Conservation (phyloP, 2,888 invertebrate species). For the Conomelus anceps region DNA sequence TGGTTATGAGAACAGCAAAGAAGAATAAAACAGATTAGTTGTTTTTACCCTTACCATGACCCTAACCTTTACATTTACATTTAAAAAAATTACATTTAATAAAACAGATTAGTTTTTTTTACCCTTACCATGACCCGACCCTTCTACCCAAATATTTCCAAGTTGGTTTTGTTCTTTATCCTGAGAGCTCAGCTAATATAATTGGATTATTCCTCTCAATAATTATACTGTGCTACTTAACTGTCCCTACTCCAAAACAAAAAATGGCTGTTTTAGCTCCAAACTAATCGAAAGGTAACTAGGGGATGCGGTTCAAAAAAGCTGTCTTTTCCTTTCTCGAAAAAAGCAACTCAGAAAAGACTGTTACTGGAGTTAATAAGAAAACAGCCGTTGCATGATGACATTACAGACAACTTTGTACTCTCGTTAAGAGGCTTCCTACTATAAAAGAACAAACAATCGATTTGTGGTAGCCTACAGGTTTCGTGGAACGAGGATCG, state of each 20-base stretch:
- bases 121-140: too few relatives aligned
- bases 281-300: not conserved
- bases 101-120: too few relatives aligned
- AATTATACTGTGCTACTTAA: not conserved
- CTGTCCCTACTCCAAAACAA: not conserved
- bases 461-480: too few relatives aligned
- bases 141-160: too few relatives aligned
- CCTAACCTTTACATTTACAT: too few relatives aligned
- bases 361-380: not conserved
- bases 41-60: too few relatives aligned
- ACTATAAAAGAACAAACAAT: not conserved
- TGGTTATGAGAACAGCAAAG: too few relatives aligned
- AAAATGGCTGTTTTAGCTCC: not conserved
- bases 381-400: not conserved
- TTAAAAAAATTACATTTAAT: too few relatives aligned
- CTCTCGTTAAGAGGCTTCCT: not conserved
- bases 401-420: not conserved
- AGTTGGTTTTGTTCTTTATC: too few relatives aligned
- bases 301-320: not conserved
- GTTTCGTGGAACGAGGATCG: too few relatives aligned
- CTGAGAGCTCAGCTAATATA: not conserved
- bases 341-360: not conserved
- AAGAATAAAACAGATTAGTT: too few relatives aligned
- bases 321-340: not conserved
- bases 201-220: not conserved